Percentiles rank a stretch among this genome's conserved stretches.
Evolutionary conservation across 1,140 invertebrate species (phyloP).

Genomic region (Pristionchus pacificus): DNA sequence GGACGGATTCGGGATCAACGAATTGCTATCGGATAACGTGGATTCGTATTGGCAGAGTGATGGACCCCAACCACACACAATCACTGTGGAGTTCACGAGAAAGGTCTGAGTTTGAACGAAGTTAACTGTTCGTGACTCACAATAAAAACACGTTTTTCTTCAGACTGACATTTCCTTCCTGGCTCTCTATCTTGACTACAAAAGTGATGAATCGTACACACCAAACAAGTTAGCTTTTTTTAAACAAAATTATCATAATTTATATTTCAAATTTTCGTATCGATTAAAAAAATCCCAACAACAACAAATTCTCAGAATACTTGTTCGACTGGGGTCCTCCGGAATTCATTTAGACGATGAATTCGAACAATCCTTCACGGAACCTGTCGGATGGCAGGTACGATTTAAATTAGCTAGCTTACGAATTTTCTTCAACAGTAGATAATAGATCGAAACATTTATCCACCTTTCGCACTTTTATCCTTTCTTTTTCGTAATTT

Average conservation of each 20-base stretch:
- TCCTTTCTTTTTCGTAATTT: slow-evolving; percentile 3
- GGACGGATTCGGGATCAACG: slow-evolving; percentile 18
- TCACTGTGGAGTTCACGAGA: slow-evolving; percentile 19
- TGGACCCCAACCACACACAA: slow-evolving; percentile 26
- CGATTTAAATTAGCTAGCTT: too few species aligned
- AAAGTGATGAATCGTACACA: slow-evolving; percentile 28
- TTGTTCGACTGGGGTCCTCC: slow-evolving; percentile 21
- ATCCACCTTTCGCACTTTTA: too few species aligned
- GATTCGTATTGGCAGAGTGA: slow-evolving; percentile 34
- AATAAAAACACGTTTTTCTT: background rate
- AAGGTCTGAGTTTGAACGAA: too few species aligned
- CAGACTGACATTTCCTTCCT: slow-evolving; percentile 23
- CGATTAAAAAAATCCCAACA: too few species aligned
- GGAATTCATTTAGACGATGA: slow-evolving; percentile 23
- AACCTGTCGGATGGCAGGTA: slow-evolving; percentile 25
- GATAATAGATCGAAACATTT: too few species aligned
- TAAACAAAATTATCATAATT: background rate
- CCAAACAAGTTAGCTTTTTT: slow-evolving; percentile 21
- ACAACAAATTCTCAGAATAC: slow-evolving; percentile 25
- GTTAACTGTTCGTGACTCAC: too few species aligned
- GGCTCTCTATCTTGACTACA: slow-evolving; percentile 26
- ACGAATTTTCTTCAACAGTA: too few species aligned
- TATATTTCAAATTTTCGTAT: slow-evolving; percentile 2
- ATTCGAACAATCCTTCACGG: slow-evolving; percentile 11
- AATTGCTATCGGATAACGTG: slow-evolving; percentile 15